Conservation (phyloP, 2,797 vertebrate genomes). For the Cirrhinus molitorella region DNA sequence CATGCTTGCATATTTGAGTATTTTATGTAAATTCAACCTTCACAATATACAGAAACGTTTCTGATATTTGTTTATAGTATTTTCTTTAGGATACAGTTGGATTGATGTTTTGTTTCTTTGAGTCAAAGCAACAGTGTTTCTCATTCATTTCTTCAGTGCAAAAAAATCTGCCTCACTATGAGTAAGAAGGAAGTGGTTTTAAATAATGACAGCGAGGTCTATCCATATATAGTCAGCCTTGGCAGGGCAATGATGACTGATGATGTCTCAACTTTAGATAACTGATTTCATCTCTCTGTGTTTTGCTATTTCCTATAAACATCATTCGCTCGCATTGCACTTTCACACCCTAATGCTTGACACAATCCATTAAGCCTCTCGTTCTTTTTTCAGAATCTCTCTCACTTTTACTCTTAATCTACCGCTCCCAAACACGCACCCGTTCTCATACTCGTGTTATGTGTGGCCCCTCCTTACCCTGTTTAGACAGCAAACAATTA, state of each 20-base stretch:
- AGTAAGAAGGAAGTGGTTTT: conserved; percentile 61
- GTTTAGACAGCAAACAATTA: conserved; percentile 65
- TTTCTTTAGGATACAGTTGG: background rate
- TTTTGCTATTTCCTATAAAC: conserved; percentile 38
- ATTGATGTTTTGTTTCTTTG: background rate
- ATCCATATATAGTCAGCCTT: conserved; percentile 66
- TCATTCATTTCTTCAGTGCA: conserved; percentile 8
- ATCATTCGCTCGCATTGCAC: conserved; percentile 7
- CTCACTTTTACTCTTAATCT: conserved; percentile 9
- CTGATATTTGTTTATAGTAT: conserved; percentile 9
- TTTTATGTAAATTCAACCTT: background rate
- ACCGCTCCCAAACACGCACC: conserved; percentile 30
- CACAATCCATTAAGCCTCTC: conserved; percentile 9
- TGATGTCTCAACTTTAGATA: conserved; percentile 48
- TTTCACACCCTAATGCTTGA: conserved; percentile 20
- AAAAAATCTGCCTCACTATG: conserved; percentile 36
- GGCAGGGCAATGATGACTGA: conserved; percentile 63
- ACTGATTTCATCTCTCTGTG: conserved; percentile 54
- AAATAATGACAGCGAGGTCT: conserved; percentile 59
- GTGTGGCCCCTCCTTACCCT: conserved; percentile 49
- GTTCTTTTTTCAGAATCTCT: conserved; percentile 19
- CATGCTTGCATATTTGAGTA: background rate
- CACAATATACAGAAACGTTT: background rate
- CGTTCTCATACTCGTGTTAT: conserved; percentile 33
- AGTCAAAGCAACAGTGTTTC: conserved; percentile 12